These are phyloP conservation scores for Myiozetetes cayanensis DNA, from an alignment of 2,113 vertebrate genomes.

Conservation along the genomic window DNA sequence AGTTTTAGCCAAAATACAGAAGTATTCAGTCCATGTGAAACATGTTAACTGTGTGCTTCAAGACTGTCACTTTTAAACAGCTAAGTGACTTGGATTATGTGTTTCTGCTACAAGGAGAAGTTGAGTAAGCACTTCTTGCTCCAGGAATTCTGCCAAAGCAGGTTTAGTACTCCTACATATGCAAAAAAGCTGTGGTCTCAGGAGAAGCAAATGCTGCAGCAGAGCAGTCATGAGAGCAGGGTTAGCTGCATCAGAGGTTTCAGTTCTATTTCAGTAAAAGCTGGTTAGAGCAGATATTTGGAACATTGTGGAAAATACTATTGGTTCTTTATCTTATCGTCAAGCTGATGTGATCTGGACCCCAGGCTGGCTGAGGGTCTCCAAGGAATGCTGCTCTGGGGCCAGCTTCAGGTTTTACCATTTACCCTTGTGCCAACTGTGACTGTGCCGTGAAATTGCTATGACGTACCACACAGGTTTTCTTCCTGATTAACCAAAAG, in stretches of 20 bases:
- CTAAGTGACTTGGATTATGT: background rate
- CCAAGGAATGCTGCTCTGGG: background rate
- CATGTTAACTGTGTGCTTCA: background rate
- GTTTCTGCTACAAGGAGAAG: background rate
- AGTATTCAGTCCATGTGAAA: background rate
- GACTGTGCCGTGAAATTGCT: rapidly evolving
- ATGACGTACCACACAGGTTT: background rate
- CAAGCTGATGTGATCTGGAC: background rate
- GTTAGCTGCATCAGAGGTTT: background rate
- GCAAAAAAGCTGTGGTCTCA: background rate
- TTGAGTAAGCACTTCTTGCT: background rate
- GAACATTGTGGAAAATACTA: background rate
- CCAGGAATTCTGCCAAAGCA: slow-evolving; percentile 30
- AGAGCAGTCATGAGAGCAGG: background rate
- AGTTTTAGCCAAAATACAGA: background rate
- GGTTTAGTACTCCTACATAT: slow-evolving; percentile 16
- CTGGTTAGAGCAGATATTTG: background rate
- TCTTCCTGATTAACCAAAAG: slow-evolving; percentile 24
- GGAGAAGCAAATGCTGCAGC: background rate
- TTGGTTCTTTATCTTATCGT: background rate
- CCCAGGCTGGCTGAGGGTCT: background rate
- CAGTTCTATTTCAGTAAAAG: background rate
- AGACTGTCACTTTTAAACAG: background rate
- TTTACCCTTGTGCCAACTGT: rapidly evolving
- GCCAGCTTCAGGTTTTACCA: background rate